Base-by-base conservation (phyloP, 2,888 invertebrate species). In the Gymnocheta viridis region DNA sequence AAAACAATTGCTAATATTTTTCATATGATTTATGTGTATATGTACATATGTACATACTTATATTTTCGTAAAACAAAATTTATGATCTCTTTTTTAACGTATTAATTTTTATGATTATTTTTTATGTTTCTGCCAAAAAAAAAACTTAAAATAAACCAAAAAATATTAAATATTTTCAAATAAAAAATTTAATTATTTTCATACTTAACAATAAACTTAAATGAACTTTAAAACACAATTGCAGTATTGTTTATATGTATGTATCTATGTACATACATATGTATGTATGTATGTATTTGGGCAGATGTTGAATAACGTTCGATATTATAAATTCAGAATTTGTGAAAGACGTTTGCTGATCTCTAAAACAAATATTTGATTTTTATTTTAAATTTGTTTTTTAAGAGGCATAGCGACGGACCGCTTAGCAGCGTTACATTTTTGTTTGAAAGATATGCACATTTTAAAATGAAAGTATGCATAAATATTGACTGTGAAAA, bases 91-190 rank as follows among this genome's bases (percentile, higher is more conserved):
- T 38, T 38, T 10, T 38, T 38, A 38, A 38, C 38, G 38, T 38
- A 14, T 6, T 38, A 1, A 38, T 6, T 38, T 38, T 38, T 38
- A 38, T 12, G 38, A 38, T 38, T 12, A 12, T 38, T 38, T n/a
- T 38, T 38, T 38, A 38, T 38, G 38, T 38, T 38, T 38, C 9
- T 41, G n/a, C 38, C 14, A n/a, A 41, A 38, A 60, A 19, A 5
- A 10, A 19, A 5, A 60, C 10, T n/a, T n/a, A n/a, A n/a, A 44
- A 62, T 47, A 47, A 66, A 47, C 27, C 12, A 66, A 66, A 19
- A 66, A 66, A 19, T 44, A 64, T 64, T 29, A 19, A 49, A 19
- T 10, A 17, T 32, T 56, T n/a, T 62, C 4, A 47, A 66, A 66
- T 14, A 49, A 35, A 29, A 29, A 29, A 7, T n/a, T 51, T 24